A percentile compares a stretch with the other conserved stretches of the same genome.
Conservation (phyloP, 2,888 invertebrate species). For the Andrena fulva region DNA sequence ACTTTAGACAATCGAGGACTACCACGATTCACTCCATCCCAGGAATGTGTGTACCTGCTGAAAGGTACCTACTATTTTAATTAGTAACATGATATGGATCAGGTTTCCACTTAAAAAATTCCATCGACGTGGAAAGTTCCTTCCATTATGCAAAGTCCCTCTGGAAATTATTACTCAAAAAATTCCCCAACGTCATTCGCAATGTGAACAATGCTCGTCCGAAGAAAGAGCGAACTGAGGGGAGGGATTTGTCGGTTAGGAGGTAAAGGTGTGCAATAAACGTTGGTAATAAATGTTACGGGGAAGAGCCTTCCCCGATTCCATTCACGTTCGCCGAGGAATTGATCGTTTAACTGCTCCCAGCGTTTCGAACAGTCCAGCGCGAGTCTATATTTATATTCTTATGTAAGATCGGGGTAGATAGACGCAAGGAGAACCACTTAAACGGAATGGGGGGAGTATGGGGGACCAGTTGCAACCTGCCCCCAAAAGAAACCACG, state of each 20-base stretch:
- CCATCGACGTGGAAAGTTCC: too few species aligned
- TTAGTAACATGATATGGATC: too few species aligned
- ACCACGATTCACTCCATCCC: too few species aligned
- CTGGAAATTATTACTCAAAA: too few species aligned
- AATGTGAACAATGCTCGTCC: too few species aligned
- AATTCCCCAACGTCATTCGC: too few species aligned
- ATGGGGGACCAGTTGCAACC: conserved; percentile 70
- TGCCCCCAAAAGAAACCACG: conserved; percentile 68
- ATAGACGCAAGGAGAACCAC: conserved; percentile 77
- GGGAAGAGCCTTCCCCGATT: conserved; percentile 40
- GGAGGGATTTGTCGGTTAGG: background rate
- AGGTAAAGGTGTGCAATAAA: conserved; percentile 14
- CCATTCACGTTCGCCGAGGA: conserved; percentile 62
- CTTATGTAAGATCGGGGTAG: conserved; percentile 78
- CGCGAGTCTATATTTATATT: conserved; percentile 78
- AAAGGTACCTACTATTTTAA: too few species aligned
- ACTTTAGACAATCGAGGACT: too few species aligned
- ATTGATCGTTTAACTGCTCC: conserved; percentile 75
- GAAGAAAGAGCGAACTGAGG: background rate
- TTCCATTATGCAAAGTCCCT: too few species aligned
- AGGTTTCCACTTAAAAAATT: too few species aligned
- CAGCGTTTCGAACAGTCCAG: conserved; percentile 76
- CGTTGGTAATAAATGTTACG: conserved; percentile 44
- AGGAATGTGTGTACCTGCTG: too few species aligned
- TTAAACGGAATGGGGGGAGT: conserved; percentile 58